Conservation (phyloP, 1,140 invertebrate species). For the Zelostemma sp. region DNA sequence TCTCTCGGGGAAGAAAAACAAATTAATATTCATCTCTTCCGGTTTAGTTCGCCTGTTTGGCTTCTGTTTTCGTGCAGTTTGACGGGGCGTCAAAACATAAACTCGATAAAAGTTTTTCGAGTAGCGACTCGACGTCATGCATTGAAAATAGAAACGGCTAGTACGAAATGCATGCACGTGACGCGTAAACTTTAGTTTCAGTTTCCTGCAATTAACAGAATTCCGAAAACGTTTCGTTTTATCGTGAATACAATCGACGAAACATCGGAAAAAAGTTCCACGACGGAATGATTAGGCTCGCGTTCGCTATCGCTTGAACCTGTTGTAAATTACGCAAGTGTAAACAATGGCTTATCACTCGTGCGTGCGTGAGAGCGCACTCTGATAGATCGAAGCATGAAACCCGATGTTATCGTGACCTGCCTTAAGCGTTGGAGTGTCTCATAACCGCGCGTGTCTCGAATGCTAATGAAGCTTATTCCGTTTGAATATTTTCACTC, state of each 20-base stretch:
- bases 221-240: no score
- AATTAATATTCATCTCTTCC: no score
- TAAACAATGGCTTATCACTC: slow-evolving; percentile 3
- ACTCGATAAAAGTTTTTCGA: slow-evolving; percentile 19
- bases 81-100: slow-evolving; percentile 9
- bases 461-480: slow-evolving; percentile 6
- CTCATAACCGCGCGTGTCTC: slow-evolving; percentile 1
- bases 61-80: no score
- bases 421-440: background rate
- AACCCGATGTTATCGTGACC: slow-evolving; percentile 4
- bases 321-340: background rate
- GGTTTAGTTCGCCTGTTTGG: no score
- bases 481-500: background rate
- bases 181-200: no score
- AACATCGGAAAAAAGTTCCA: no score
- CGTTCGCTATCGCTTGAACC: background rate
- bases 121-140: slow-evolving; percentile 20
- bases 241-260: no score
- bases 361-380: no score
- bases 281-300: no score
- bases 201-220: no score
- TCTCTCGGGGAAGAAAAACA: no score
- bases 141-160: slow-evolving; percentile 34
- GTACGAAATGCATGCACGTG: no score
- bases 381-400: background rate